Conservation (phyloP, 2,888 invertebrate genomes). For the Nymphalis polychloros region DNA sequence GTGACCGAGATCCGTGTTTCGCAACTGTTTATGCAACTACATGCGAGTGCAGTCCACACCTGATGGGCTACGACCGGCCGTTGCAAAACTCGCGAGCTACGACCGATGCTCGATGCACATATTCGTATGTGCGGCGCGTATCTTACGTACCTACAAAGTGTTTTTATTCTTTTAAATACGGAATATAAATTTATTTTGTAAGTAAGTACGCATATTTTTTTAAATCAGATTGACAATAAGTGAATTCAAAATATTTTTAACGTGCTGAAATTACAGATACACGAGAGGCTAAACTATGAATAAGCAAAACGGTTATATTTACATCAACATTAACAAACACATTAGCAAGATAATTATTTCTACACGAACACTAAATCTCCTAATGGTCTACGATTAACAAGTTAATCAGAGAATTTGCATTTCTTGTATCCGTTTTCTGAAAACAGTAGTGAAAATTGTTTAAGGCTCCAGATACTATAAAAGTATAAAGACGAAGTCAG, state of each 20-base stretch:
- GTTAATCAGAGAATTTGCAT: slow-evolving; percentile 22
- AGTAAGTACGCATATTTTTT: slow-evolving; percentile 1
- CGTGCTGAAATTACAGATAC: background rate
- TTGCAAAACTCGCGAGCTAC: slow-evolving; percentile 64
- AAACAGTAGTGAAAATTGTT: slow-evolving; percentile 2
- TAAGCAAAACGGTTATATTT: background rate
- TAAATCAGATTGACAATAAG: background rate
- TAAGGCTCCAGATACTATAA: background rate
- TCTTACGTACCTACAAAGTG: slow-evolving; percentile 42
- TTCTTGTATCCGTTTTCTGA: slow-evolving; percentile 13
- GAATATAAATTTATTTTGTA: background rate
- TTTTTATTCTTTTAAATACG: slow-evolving; percentile 21
- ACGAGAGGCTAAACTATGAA: background rate
- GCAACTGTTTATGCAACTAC: slow-evolving; percentile 78
- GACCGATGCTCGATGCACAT: slow-evolving; percentile 53
- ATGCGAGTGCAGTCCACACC: slow-evolving; percentile 68
- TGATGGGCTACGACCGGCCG: slow-evolving; percentile 67
- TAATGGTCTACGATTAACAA: slow-evolving; percentile 27
- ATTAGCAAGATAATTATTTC: slow-evolving; percentile 1
- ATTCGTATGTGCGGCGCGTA: slow-evolving; percentile 49
- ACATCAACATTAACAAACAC: background rate
- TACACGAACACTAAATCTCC: slow-evolving; percentile 5
- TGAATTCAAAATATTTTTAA: slow-evolving; percentile 5
- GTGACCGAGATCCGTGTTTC: slow-evolving; percentile 78
- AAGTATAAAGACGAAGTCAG: background rate